A percentile compares a stretch with the other conserved stretches of the same genome.
Conservation (phyloP, 2,888 invertebrate species). For the Oithona nana region DNA sequence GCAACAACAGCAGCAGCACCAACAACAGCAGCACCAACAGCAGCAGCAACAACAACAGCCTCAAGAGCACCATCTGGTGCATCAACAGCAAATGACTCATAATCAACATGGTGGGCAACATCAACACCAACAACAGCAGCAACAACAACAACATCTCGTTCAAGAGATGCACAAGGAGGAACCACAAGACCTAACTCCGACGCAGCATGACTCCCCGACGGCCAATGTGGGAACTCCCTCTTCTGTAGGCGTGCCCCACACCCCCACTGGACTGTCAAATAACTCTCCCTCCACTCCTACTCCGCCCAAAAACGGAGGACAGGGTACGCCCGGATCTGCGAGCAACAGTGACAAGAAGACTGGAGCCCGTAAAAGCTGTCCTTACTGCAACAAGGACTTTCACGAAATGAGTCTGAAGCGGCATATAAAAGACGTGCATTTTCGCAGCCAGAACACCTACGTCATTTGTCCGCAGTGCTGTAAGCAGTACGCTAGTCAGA, state of each 20-base stretch:
- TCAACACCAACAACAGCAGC: not conserved
- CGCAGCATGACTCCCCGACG: not conserved
- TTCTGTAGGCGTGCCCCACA: not conserved
- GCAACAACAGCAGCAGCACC: not conserved
- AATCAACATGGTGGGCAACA: not conserved
- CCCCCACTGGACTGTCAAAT: not conserved
- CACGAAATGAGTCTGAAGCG: constrained; percentile 17
- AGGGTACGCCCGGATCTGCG: not conserved
- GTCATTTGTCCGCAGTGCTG: constrained; percentile 18
- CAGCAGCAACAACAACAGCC: not conserved
- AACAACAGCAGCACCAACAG: not conserved
- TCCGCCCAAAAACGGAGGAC: not conserved
- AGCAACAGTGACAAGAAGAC: not conserved
- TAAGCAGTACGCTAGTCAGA: constrained; percentile 17
- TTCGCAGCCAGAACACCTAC: constrained; percentile 15
- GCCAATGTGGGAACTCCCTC: not conserved
- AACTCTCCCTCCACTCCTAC: constrained; percentile 4
- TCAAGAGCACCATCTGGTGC: not conserved
- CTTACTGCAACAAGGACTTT: constrained; percentile 16
- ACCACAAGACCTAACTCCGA: constrained; percentile 14
- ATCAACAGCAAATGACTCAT: not conserved
- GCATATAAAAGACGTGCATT: constrained; percentile 17
- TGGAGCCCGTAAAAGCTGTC: constrained; percentile 7
- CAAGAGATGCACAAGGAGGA: not conserved
- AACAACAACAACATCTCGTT: not conserved